Evolutionary conservation across 2,888 invertebrate genomes (phyloP).

Genomic region (Proisotoma minuta): DNA sequence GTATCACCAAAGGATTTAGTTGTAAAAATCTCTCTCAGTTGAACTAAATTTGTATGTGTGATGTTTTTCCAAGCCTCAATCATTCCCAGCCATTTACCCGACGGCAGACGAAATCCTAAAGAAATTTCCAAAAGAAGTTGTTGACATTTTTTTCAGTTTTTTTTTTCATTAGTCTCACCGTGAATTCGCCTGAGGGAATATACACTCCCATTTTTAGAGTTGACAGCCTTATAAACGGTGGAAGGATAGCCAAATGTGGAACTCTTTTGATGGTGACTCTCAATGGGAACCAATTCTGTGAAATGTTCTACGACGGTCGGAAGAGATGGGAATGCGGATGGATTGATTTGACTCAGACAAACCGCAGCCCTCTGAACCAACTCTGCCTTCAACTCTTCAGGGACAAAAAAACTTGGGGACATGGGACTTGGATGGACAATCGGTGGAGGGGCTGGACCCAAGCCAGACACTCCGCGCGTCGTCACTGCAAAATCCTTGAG

Average conservation of each 20-base stretch:
- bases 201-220: slow-evolving; percentile 76
- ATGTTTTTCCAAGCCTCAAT: slow-evolving; percentile 94
- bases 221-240: slow-evolving; percentile 83
- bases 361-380: slow-evolving; percentile 70
- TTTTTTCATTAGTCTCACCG: slow-evolving; percentile 54
- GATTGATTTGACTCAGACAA: slow-evolving; percentile 69
- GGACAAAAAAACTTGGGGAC: slow-evolving; percentile 67
- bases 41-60: slow-evolving; percentile 90
- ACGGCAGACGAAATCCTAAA: slow-evolving; percentile 71
- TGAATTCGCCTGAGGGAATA: slow-evolving; percentile 85
- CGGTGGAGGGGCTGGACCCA: slow-evolving; percentile 36
- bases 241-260: slow-evolving; percentile 69
- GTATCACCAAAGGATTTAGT: slow-evolving; percentile 94
- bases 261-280: slow-evolving; percentile 63
- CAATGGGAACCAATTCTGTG: slow-evolving; percentile 78
- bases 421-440: slow-evolving; percentile 41
- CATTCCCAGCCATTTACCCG: slow-evolving; percentile 74
- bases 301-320: slow-evolving; percentile 88
- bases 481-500: slow-evolving; percentile 53
- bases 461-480: slow-evolving; percentile 14
- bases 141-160: background rate
- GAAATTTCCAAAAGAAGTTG: slow-evolving; percentile 22
- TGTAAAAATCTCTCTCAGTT: slow-evolving; percentile 84
- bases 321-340: slow-evolving; percentile 64
- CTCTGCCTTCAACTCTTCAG: slow-evolving; percentile 76